Conservation (phyloP, 2,797 vertebrate genomes). For the Sebastes minor region DNA sequence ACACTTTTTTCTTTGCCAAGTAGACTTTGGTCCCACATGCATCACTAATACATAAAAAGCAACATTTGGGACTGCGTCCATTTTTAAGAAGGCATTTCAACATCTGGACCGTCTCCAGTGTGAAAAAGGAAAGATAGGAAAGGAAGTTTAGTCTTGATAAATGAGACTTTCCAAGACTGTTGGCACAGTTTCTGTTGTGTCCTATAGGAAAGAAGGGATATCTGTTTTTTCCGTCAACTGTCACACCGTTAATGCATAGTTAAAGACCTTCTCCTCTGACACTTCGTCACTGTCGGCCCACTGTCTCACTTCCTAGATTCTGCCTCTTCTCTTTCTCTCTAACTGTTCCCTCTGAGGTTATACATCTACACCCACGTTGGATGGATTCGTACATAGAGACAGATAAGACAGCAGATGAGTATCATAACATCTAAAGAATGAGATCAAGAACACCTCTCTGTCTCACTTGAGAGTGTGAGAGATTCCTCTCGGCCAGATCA, state of each 20-base stretch:
- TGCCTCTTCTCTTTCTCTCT: background rate
- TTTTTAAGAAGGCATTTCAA: conserved; percentile 7
- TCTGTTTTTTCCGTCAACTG: conserved; percentile 25
- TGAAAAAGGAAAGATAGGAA: background rate
- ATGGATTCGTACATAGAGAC: background rate
- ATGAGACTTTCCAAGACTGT: conserved; percentile 9
- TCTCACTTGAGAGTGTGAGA: background rate
- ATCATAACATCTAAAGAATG: conserved; percentile 12
- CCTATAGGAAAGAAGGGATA: conserved; percentile 9
- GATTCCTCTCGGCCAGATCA: conserved; percentile 7
- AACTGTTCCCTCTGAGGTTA: conserved; percentile 7
- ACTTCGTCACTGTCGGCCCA: conserved; percentile 23
- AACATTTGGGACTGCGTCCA: conserved; percentile 1
- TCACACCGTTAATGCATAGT: conserved; percentile 23
- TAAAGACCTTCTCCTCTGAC: conserved; percentile 24
- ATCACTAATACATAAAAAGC: conserved; percentile 5
- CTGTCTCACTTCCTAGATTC: background rate
- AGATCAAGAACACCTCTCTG: background rate
- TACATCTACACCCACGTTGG: background rate
- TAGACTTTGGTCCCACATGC: background rate
- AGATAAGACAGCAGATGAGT: background rate
- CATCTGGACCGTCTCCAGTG: conserved; percentile 18
- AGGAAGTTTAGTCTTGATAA: conserved; percentile 13
- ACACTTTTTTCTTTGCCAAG: background rate
- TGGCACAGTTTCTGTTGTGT: conserved; percentile 21